A percentile compares a stretch with the other conserved stretches of the same genome.
Conservation (phyloP, 2,113 vertebrate species). For the Grantiella picta region DNA sequence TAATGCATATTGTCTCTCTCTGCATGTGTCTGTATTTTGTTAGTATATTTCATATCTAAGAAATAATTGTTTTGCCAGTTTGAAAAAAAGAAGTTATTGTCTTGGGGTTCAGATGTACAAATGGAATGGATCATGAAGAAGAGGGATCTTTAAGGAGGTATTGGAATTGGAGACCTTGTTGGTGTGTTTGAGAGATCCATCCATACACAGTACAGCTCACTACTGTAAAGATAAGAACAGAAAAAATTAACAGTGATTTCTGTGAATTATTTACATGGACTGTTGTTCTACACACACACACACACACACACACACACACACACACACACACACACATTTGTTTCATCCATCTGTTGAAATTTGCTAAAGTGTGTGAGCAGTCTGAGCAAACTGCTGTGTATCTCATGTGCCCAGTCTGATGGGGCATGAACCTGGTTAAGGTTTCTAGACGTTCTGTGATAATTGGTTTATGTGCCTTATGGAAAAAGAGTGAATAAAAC, state of each 20-base stretch:
- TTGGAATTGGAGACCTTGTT: neutral
- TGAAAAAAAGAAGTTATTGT: neutral
- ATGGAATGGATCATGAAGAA: neutral
- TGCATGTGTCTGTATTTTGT: neutral
- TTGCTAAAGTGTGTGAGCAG: neutral
- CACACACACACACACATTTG: neutral
- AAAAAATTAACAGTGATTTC: neutral
- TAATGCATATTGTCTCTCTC: neutral
- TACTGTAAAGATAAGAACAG: neutral
- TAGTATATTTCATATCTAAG: neutral
- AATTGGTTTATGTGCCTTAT: neutral
- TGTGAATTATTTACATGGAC: neutral
- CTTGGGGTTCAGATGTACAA: neutral
- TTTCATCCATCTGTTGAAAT: neutral
- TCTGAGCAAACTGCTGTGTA: neutral
- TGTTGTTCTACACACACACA: neutral
- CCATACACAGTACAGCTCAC: neutral
- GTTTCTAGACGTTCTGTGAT: neutral
- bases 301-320: neutral
- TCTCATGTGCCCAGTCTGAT: neutral
- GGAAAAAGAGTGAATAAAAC: neutral
- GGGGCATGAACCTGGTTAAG: neutral
- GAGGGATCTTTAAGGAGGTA: neutral
- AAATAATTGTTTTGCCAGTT: neutral
- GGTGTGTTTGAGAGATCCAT: neutral